phyloP scores from a whole-genome alignment of 2,888 invertebrate species.

The Mythimna albipuncta region DNA sequence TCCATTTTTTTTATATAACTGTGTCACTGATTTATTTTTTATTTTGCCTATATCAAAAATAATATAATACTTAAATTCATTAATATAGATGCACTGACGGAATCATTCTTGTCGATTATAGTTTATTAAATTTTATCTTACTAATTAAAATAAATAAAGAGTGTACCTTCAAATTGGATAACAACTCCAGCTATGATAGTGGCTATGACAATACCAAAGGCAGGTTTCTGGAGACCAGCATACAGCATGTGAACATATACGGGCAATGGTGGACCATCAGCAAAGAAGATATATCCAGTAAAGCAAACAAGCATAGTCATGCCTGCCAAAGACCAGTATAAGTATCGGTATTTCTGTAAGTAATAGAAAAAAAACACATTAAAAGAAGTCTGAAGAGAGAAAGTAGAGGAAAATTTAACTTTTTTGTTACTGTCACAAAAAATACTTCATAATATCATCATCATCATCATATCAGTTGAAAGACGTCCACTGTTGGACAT shows the following conservation, averaged over 20 bases:
- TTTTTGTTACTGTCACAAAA: no score
- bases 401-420: no score
- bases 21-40: no score
- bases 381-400: background rate
- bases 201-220: constrained; percentile 59
- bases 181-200: constrained; percentile 63
- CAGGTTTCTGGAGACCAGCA: constrained; percentile 48
- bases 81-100: no score
- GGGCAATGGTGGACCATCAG: constrained; percentile 38
- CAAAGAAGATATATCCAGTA: constrained; percentile 66
- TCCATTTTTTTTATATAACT: no score
- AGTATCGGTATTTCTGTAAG: constrained; percentile 71
- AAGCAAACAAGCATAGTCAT: constrained; percentile 34
- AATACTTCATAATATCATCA: no score
- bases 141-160: background rate
- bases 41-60: no score
- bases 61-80: no score
- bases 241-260: constrained; percentile 56
- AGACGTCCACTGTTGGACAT: no score
- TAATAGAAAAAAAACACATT: constrained; percentile 38
- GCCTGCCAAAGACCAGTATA: constrained; percentile 65
- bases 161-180: constrained; percentile 71
- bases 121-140: no score
- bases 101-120: no score
- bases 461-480: no score